Base-by-base conservation (phyloP, 2,888 invertebrate species). In the Tupiocoris notatus region DNA sequence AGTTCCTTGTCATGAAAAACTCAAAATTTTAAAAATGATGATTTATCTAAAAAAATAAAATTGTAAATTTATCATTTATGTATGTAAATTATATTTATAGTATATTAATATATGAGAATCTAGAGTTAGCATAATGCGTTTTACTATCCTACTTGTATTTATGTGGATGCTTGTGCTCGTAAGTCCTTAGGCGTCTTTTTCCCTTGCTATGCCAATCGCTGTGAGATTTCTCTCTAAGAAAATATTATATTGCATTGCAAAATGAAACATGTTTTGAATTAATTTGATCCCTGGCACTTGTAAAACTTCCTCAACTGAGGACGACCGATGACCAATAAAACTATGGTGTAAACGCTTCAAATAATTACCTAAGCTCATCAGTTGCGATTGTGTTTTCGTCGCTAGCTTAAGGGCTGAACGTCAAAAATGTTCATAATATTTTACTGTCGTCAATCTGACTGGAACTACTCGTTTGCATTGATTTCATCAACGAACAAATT, bases 111-210 rank as follows among this genome's bases (percentile, higher is more conserved):
- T 12, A 12, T 7, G 39, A 39, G 12, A 39, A 39, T 39, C 12
- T 70, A 70, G 58, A 59, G 24, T 70, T 59, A 70, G 39, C 39
- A 39, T 70, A 18, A 58, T 59, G 65, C 54, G 59, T 59, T 70
- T 67, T 70, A 70, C 59, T 73, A 73, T 63, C 62, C 73, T 73
- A 73, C 62, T 73, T 62, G 62, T 73, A 73, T 54, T 73, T 73
- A 39, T 39, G 39, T 62, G 73, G 58, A 73, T 25, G 73, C 73
- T 73, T 73, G 73, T 22, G 73, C 73, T 73, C 73, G 73, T 62
- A 39, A 62, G 73, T 73, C 73, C 73, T 62, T 73, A 62, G 7
- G 73, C 73, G 73, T 73, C 73, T 22, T 73, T 73, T 25, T 62
- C 62, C 71, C 73, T 39, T 73, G 57, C 23, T 24, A 57, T 62